Percentiles rank a stretch among this genome's conserved stretches.
phyloP scores from a whole-genome alignment of 2,113 vertebrate genomes.

The Tachycineta bicolor region DNA sequence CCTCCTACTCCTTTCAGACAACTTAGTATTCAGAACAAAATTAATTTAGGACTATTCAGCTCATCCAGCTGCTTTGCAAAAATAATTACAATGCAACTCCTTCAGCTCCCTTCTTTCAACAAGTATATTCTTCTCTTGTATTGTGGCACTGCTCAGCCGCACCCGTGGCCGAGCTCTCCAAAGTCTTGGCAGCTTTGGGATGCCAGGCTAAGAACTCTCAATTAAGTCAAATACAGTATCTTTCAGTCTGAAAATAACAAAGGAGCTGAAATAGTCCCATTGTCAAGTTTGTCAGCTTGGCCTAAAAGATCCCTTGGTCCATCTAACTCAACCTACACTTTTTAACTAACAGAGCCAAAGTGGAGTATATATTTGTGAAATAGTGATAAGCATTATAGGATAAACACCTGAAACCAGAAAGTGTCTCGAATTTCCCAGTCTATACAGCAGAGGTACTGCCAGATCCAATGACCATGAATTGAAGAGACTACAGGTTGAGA shows the following conservation, averaged over 20 bases:
- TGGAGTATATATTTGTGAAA: background rate
- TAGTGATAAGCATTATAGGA: background rate
- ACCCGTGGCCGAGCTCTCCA: background rate
- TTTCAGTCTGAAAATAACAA: background rate
- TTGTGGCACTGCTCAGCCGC: constrained; percentile 39
- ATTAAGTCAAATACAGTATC: background rate
- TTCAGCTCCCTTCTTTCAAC: constrained; percentile 67
- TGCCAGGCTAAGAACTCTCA: background rate
- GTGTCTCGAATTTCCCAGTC: background rate
- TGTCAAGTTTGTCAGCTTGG: background rate
- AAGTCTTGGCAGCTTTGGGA: constrained; percentile 10
- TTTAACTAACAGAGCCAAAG: background rate
- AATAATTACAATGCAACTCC: constrained; percentile 71
- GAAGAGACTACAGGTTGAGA: background rate
- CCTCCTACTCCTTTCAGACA: constrained; percentile 64
- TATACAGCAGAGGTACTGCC: background rate
- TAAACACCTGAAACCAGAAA: background rate
- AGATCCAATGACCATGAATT: background rate
- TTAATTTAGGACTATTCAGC: constrained; percentile 74
- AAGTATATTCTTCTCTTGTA: constrained; percentile 60
- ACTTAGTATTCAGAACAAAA: constrained; percentile 74
- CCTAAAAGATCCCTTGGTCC: background rate
- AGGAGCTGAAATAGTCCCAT: background rate
- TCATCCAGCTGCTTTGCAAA: constrained; percentile 73
- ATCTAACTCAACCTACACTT: background rate